phyloP scores from a whole-genome alignment of 2,113 vertebrate species.

The Chaetodon auriga region DNA sequence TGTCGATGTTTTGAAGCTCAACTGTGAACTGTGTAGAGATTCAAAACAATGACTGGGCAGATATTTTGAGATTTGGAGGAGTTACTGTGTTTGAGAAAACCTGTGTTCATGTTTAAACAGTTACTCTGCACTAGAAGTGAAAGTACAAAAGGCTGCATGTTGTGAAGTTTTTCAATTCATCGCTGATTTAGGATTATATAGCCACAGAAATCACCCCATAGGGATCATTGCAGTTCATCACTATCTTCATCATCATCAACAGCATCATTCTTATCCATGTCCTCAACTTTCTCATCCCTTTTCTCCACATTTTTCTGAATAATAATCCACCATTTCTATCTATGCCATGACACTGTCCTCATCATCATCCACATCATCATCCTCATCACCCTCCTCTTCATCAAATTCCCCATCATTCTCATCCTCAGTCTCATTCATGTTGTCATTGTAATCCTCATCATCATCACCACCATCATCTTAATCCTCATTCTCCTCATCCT shows the following conservation, averaged over 20 bases:
- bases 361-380: too few species aligned
- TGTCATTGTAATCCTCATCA: too few species aligned
- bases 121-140: background rate
- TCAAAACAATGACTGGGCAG: background rate
- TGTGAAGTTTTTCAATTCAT: background rate
- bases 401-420: too few species aligned
- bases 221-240: background rate
- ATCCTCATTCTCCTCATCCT: background rate
- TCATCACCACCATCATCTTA: too few species aligned
- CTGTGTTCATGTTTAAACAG: background rate
- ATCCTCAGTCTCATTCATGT: too few species aligned
- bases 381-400: too few species aligned
- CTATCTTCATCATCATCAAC: too few species aligned
- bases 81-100: background rate
- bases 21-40: background rate
- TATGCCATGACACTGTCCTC: too few species aligned
- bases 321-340: too few species aligned
- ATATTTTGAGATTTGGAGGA: constrained; percentile 23
- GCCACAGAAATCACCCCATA: background rate
- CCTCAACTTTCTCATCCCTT: background rate
- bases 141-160: background rate
- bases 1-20: background rate
- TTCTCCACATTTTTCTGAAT: too few species aligned
- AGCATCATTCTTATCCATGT: too few species aligned
- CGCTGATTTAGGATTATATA: background rate